Conservation (phyloP, 2,797 vertebrate genomes). For the Philypnodon macrostomus region DNA sequence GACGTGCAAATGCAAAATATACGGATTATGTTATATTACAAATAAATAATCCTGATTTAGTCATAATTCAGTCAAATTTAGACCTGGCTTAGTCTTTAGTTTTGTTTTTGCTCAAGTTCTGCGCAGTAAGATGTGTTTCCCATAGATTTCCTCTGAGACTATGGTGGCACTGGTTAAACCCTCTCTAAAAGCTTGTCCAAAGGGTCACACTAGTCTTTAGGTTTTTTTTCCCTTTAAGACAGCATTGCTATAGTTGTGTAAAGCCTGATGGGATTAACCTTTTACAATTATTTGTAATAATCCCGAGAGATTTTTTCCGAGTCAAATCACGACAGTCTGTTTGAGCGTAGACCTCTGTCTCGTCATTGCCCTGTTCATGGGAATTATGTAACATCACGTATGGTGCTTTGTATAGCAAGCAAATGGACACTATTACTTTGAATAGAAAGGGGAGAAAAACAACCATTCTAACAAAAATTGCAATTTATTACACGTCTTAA, state of each 20-base stretch:
- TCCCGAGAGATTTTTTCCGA: background rate
- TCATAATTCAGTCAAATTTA: too few relatives aligned
- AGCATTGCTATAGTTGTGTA: background rate
- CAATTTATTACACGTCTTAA: background rate
- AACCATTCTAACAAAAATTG: background rate
- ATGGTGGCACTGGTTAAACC: too few relatives aligned
- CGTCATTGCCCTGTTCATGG: constrained; percentile 13
- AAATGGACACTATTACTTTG: constrained; percentile 18
- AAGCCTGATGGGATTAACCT: background rate
- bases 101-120: too few relatives aligned
- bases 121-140: too few relatives aligned
- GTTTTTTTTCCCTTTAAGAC: background rate
- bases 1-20: too few relatives aligned
- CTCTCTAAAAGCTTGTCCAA: too few relatives aligned
- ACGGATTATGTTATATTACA: too few relatives aligned
- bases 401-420: constrained; percentile 24
- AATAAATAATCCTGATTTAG: too few relatives aligned
- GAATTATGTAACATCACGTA: constrained; percentile 38
- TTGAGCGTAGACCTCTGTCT: constrained; percentile 15
- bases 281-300: background rate
- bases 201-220: too few relatives aligned
- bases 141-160: too few relatives aligned
- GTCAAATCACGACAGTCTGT: constrained; percentile 13
- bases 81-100: too few relatives aligned
- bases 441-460: constrained; percentile 17